Percentiles rank a stretch among this genome's conserved stretches.
phyloP scores from a whole-genome alignment of 2,888 invertebrate species.

The Diloba caeruleocephala region DNA sequence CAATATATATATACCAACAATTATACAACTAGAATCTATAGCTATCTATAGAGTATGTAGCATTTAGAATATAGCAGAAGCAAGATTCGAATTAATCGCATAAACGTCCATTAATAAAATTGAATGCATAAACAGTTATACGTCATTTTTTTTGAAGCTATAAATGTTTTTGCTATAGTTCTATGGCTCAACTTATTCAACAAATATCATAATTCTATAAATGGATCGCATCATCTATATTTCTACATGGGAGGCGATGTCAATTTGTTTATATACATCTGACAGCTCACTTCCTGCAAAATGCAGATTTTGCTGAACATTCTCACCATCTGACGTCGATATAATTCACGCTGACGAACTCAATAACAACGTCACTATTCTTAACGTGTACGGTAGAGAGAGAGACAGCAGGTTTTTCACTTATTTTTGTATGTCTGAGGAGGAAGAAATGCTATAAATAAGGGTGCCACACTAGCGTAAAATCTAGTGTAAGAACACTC shows the following conservation, averaged over 20 bases:
- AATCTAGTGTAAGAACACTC: slow-evolving; percentile 88
- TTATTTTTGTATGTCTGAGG: slow-evolving; percentile 84
- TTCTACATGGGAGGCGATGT: slow-evolving; percentile 52
- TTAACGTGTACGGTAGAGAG: slow-evolving; percentile 67
- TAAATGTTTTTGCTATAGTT: slow-evolving; percentile 16
- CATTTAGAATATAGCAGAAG: not conserved
- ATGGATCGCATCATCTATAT: slow-evolving; percentile 43
- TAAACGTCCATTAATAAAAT: slow-evolving; percentile 21
- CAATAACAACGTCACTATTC: slow-evolving; percentile 62
- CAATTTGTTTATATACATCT: slow-evolving; percentile 64
- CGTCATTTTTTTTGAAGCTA: slow-evolving; percentile 23
- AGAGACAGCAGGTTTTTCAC: slow-evolving; percentile 78
- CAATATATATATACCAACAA: not conserved
- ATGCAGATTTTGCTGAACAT: slow-evolving; percentile 63
- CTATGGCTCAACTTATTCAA: slow-evolving; percentile 31
- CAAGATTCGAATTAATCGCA: slow-evolving; percentile 1
- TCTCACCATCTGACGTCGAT: slow-evolving; percentile 65
- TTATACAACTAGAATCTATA: too few relatives aligned
- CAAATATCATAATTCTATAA: slow-evolving; percentile 48
- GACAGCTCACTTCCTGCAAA: slow-evolving; percentile 64
- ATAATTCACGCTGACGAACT: slow-evolving; percentile 58
- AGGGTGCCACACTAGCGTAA: slow-evolving; percentile 79
- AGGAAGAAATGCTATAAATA: slow-evolving; percentile 84
- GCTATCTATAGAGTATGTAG: too few relatives aligned
- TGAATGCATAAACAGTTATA: slow-evolving; percentile 24